phyloP scores from a whole-genome alignment of 2,113 vertebrate species.

The Alethe castanea region DNA sequence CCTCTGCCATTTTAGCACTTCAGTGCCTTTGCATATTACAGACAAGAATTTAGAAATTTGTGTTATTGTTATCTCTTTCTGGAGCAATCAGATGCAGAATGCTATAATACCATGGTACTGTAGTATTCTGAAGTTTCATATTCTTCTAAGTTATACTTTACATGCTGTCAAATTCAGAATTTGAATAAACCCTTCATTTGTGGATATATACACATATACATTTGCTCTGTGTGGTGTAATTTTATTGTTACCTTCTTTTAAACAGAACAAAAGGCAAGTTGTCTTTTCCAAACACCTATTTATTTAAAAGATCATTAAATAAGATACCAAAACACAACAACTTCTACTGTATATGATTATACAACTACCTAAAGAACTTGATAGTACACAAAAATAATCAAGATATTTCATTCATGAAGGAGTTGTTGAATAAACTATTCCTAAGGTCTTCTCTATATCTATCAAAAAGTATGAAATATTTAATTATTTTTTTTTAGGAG shows the following conservation, averaged over 20 bases:
- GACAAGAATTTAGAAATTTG: not conserved
- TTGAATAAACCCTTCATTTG: not conserved
- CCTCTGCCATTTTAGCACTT: not conserved
- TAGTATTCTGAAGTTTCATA: not conserved
- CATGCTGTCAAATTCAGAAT: not conserved
- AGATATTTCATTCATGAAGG: not conserved
- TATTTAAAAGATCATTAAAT: slow-evolving; percentile 17
- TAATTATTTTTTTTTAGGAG: not conserved
- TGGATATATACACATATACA: not conserved
- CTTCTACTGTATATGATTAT: not conserved
- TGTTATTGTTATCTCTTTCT: not conserved
- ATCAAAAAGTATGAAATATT: not conserved
- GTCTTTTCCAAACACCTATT: not conserved
- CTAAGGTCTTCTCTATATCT: not conserved
- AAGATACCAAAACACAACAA: not conserved
- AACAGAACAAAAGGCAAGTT: not conserved
- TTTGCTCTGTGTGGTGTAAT: not conserved
- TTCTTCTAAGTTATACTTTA: not conserved
- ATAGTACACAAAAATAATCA: not conserved
- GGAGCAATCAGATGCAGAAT: not conserved
- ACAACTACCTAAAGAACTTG: not conserved
- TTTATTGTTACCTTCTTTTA: not conserved
- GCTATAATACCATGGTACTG: not conserved
- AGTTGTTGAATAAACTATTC: not conserved
- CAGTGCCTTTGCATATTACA: not conserved